Conservation (phyloP, 2,797 vertebrate species). For the Pseudotriccus pelzelni region DNA sequence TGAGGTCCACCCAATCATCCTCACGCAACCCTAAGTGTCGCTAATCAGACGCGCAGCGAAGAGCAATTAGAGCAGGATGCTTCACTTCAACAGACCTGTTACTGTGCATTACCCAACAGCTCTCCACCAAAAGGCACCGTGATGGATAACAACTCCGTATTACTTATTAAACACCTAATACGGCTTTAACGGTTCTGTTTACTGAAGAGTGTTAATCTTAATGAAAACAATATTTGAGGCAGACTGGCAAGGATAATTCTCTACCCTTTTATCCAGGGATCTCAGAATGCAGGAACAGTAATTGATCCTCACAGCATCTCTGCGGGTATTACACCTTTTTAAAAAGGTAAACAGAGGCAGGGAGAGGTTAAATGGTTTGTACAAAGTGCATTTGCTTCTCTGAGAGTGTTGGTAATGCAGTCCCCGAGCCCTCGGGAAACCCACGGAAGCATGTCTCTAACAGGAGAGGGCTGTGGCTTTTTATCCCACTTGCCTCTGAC, state of each 20-base stretch:
- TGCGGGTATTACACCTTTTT: neutral
- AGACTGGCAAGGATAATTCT: slow-evolving; percentile 27
- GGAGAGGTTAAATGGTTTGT: neutral
- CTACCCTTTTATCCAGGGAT: slow-evolving; percentile 37
- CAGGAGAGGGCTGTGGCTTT: slow-evolving; percentile 1
- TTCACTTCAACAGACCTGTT: neutral
- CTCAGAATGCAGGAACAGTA: neutral
- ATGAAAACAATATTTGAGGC: slow-evolving; percentile 59
- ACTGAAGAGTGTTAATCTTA: slow-evolving; percentile 55
- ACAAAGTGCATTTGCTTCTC: neutral
- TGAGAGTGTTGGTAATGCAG: neutral
- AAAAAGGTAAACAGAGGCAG: slow-evolving; percentile 50
- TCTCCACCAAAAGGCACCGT: neutral
- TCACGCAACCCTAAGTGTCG: neutral
- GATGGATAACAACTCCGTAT: slow-evolving; percentile 47
- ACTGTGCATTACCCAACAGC: neutral
- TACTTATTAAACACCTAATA: slow-evolving; percentile 65
- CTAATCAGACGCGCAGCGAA: neutral
- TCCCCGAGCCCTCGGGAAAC: neutral
- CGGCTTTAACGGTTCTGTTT: slow-evolving; percentile 50
- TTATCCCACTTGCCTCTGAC: neutral
- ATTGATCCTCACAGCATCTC: slow-evolving; percentile 37
- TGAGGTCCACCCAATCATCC: neutral
- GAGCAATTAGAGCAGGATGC: slow-evolving; percentile 56
- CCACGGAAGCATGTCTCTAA: neutral